These are phyloP conservation scores for Chloroclystis v-ata DNA, from an alignment of 2,888 invertebrate genomes.

Conservation along the genomic window DNA sequence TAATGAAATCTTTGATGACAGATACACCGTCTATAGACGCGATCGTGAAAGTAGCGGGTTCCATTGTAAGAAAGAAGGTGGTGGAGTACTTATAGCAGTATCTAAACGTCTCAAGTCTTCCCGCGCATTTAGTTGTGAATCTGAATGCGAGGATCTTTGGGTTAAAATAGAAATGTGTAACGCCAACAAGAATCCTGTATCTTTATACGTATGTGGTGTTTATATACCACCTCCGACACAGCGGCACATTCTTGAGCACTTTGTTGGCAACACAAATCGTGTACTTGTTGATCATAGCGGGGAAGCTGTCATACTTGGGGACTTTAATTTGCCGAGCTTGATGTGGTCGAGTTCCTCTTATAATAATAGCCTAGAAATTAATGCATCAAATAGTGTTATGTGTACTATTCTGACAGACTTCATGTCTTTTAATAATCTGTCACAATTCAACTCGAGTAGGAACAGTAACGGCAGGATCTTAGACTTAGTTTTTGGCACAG, in stretches of 20 bases:
- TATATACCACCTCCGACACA: background rate
- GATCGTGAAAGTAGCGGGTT: background rate
- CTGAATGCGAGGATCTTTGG: conserved; percentile 1
- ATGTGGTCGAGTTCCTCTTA: background rate
- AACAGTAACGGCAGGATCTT: background rate
- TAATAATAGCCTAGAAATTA: background rate
- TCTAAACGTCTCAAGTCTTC: background rate
- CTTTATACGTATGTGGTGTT: background rate
- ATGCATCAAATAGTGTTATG: background rate
- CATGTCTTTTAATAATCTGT: background rate
- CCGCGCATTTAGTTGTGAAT: background rate
- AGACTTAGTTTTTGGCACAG: background rate
- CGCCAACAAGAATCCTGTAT: too few relatives aligned
- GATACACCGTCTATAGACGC: background rate
- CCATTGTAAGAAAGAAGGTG: background rate
- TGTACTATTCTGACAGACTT: background rate
- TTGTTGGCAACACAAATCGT: background rate
- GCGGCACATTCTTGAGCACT: background rate
- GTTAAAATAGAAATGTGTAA: background rate
- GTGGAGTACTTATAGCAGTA: background rate
- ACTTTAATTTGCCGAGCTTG: background rate
- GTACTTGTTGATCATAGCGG: background rate
- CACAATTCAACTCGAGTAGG: background rate
- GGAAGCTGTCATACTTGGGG: background rate
- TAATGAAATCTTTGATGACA: background rate